These are phyloP conservation scores for Pleuronectes platessa DNA, from an alignment of 2,113 vertebrate species.

Conservation along the genomic window DNA sequence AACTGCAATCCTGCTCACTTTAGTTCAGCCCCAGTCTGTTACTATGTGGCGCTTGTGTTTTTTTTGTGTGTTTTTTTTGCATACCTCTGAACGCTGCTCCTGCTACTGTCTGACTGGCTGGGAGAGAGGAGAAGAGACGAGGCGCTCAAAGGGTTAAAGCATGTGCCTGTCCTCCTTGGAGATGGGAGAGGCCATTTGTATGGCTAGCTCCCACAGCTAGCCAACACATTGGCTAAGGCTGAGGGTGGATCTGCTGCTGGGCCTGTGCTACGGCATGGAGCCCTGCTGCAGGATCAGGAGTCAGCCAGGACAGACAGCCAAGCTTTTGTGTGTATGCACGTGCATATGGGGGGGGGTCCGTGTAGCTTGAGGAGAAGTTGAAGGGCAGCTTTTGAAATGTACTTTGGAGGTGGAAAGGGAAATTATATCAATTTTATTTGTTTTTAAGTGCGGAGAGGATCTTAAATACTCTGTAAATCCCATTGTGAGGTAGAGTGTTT, in stretches of 20 bases:
- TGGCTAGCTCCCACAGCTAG: constrained; percentile 82
- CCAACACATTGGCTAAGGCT: constrained; percentile 87
- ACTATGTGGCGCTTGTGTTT: constrained; percentile 14
- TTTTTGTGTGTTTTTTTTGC: constrained; percentile 1
- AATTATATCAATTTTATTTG: background rate
- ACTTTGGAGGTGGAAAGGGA: background rate
- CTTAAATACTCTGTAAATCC: background rate
- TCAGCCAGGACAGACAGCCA: constrained; percentile 19
- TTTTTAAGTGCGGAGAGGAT: background rate
- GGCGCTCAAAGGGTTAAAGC: constrained; percentile 77
- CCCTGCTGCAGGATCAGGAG: constrained; percentile 73
- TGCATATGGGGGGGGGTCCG: background rate
- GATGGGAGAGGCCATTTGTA: constrained; percentile 79
- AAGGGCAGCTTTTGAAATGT: constrained; percentile 46
- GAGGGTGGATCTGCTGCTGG: constrained; percentile 89
- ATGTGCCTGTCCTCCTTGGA: constrained; percentile 75
- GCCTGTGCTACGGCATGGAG: constrained; percentile 83
- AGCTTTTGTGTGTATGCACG: constrained; percentile 4
- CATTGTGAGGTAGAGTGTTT: constrained; percentile 1
- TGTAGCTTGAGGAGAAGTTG: constrained; percentile 7
- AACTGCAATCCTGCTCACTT: constrained; percentile 8
- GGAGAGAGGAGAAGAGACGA: background rate
- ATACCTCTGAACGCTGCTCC: constrained; percentile 17
- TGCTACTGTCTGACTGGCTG: constrained; percentile 24
- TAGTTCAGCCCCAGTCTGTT: constrained; percentile 17